Evolutionary conservation across 1,140 invertebrate species (phyloP).

Genomic region (Drosophila paulistorum): DNA sequence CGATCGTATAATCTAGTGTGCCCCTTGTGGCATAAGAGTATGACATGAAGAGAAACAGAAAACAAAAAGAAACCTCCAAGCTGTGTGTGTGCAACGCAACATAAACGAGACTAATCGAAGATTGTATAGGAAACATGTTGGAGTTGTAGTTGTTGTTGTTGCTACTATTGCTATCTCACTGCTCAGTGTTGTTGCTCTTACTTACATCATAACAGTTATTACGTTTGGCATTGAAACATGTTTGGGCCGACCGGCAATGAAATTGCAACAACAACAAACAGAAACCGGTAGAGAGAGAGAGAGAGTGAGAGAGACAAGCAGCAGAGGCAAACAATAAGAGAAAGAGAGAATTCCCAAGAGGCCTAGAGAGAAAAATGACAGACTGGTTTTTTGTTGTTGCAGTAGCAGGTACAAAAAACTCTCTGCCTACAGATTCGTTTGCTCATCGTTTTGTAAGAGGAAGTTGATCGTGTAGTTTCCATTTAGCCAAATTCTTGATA

Average conservation of each 20-base stretch:
- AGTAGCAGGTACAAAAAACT: not conserved
- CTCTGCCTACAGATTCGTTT: not conserved
- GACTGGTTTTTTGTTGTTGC: conserved; percentile 48
- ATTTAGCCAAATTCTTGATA: not conserved
- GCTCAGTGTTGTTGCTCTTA: conserved; percentile 37
- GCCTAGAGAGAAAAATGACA: conserved; percentile 25
- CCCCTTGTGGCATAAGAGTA: conserved; percentile 7
- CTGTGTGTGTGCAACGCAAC: conserved; percentile 44
- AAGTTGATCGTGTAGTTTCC: not conserved
- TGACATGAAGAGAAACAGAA: conserved; percentile 18
- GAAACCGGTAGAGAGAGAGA: conserved; percentile 33
- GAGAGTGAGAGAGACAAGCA: conserved; percentile 48
- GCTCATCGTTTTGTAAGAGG: conserved; percentile 13
- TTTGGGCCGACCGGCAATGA: conserved; percentile 73
- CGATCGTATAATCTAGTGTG: conserved; percentile 19
- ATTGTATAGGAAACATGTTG: conserved; percentile 37
- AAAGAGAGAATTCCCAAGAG: not conserved
- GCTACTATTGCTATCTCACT: conserved; percentile 15
- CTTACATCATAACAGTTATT: conserved; percentile 82
- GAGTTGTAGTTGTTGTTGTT: conserved; percentile 10
- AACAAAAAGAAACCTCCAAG: conserved; percentile 26
- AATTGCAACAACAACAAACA: conserved; percentile 64
- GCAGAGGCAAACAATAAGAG: conserved; percentile 33
- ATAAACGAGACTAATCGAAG: conserved; percentile 62
- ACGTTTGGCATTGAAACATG: conserved; percentile 82